Evolutionary conservation across 2,113 vertebrate genomes (phyloP), one percentile per base, ranked within the genome.

Genomic region (Marcusenius ussheri): DNA sequence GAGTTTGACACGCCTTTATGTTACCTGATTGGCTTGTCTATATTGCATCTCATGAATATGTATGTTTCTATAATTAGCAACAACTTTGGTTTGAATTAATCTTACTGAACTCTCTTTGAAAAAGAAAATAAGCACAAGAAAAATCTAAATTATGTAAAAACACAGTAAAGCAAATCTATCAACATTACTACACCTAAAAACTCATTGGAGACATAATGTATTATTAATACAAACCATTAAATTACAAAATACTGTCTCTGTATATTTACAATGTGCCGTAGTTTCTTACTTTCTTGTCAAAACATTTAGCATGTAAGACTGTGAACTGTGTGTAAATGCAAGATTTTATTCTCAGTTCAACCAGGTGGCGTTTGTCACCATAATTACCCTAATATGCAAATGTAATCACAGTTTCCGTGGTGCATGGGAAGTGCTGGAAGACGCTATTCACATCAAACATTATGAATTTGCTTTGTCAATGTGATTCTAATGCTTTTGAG

Each of bases 401-500:
- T 91, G 83, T 17, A 87, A 87, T 91, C 53, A 91, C 31, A 87
- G 90, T 80, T 80, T 80, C 74, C 83, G 49, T 47, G 49, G 56
- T 83, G 11, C 66, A 51, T 17, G 15, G 17, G 42, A 84, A 53
- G 50, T 21, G 39, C 83, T 42, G 84, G 50, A 89, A 80, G 83
- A 46, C 10, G 62, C 50, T n/a, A 24, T 70, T 62, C 53, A 91
- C 56, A 70, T 83, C 62, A 86, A 89, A 74, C 46, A 89, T 89
- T 91, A 58, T 87, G 58, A 77, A 80, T 86, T 89, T 88, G 47
- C 85, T 89, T 58, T 91, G 90, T 91, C 90, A 87, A 56, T 89
- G 58, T 35, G 35, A 80, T 87, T 89, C 47, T 89, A 45, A 53
- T 77, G 21, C 70, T 77, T 50, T 50, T 88, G 46, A 84, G 46